These are phyloP conservation scores for Tetheella fluctuosa DNA, from an alignment of 2,888 invertebrate species.

Conservation along the genomic window DNA sequence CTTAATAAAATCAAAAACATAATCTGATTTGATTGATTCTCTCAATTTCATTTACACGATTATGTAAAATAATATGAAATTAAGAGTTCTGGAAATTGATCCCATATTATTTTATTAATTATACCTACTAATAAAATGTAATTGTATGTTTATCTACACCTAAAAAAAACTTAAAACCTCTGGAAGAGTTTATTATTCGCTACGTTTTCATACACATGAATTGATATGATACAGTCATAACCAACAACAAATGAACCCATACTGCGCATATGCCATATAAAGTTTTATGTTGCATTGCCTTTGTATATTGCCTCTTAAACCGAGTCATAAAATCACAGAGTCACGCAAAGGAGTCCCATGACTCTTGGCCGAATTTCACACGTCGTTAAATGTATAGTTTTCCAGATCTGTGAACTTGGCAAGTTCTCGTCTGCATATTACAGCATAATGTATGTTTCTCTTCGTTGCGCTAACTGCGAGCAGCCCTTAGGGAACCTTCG, in stretches of 20 bases:
- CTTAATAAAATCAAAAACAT: no score
- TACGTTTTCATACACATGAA: background rate
- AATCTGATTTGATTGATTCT: no score
- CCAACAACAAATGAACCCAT: conserved; percentile 10
- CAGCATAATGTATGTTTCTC: conserved; percentile 10
- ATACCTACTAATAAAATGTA: no score
- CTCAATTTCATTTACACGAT: no score
- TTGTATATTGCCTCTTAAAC: conserved; percentile 14
- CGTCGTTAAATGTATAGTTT: conserved; percentile 19
- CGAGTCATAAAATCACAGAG: conserved; percentile 12
- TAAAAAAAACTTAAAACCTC: background rate
- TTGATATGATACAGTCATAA: conserved; percentile 12
- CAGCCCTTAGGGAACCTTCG: conserved; percentile 5
- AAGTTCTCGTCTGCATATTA: conserved; percentile 13
- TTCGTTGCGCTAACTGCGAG: conserved; percentile 8
- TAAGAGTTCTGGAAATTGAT: no score
- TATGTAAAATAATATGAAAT: no score
- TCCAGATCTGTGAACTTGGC: conserved; percentile 17
- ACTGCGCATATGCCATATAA: conserved; percentile 9
- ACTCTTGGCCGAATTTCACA: conserved; percentile 17
- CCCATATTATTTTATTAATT: no score
- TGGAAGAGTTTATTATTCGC: background rate
- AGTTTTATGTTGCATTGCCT: conserved; percentile 14
- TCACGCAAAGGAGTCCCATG: conserved; percentile 15
- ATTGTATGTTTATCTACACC: background rate